Evolutionary conservation across 2,888 invertebrate genomes (phyloP).

Genomic region (Tridacna crocea): DNA sequence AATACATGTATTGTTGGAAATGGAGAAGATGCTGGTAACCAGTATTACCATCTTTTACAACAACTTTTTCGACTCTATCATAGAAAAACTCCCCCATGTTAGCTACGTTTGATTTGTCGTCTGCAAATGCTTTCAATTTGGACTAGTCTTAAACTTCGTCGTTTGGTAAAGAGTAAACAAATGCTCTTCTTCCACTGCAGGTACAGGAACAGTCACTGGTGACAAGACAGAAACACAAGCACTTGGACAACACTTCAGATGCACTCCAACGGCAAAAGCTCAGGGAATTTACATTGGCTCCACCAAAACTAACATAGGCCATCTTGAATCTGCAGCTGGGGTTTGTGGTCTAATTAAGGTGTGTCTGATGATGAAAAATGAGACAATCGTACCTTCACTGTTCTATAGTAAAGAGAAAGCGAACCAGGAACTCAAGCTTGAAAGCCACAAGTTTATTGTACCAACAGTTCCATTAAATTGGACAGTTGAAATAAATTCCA

Average conservation of each 20-base stretch:
- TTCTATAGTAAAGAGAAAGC: constrained; percentile 52
- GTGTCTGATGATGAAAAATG: constrained; percentile 67
- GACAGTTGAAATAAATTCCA: constrained; percentile 15
- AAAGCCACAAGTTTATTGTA: constrained; percentile 47
- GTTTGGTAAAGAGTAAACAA: too few relatives aligned
- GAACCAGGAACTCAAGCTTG: constrained; percentile 59
- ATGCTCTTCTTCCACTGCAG: constrained; percentile 47
- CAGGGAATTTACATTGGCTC: constrained; percentile 62
- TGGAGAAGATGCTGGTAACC: too few relatives aligned
- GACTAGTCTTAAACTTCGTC: too few relatives aligned
- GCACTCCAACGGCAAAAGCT: neutral
- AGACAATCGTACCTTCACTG: constrained; percentile 65
- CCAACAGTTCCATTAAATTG: constrained; percentile 44
- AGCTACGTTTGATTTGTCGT: too few relatives aligned
- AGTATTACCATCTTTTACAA: too few relatives aligned
- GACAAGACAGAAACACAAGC: constrained; percentile 71
- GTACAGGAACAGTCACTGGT: constrained; percentile 74
- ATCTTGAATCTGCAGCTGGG: constrained; percentile 69
- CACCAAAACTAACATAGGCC: constrained; percentile 71
- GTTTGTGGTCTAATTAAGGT: constrained; percentile 70
- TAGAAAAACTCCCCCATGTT: too few relatives aligned
- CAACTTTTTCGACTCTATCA: too few relatives aligned
- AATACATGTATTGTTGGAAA: too few relatives aligned
- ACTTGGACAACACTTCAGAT: constrained; percentile 60
- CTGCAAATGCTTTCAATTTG: too few relatives aligned